Conservation (phyloP, 2,888 invertebrate species). For the Galerucella pusilla region DNA sequence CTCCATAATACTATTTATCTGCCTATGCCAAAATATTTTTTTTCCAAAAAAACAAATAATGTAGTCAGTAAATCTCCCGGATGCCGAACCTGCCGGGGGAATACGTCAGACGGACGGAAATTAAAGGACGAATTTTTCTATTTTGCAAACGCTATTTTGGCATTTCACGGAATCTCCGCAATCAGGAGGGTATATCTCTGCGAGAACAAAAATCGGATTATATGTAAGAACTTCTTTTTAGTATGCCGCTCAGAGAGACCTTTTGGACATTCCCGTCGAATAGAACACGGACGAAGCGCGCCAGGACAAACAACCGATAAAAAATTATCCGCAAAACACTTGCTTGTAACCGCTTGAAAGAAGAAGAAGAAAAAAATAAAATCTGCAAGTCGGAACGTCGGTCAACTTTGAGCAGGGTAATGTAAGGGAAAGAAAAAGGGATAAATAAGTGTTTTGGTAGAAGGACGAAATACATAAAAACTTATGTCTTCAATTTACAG, state of each 20-base stretch:
- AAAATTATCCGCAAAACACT: constrained; percentile 9
- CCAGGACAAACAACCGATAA: constrained; percentile 8
- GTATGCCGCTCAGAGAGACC: constrained; percentile 14
- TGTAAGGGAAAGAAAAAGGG: neutral
- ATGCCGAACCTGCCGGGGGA: constrained; percentile 1
- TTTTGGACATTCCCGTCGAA: neutral
- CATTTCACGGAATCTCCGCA: constrained; percentile 9
- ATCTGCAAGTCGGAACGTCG: neutral
- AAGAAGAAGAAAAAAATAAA: neutral
- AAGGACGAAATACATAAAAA: neutral
- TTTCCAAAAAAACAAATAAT: neutral
- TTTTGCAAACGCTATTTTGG: constrained; percentile 3
- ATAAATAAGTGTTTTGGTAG: neutral
- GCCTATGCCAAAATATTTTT: neutral
- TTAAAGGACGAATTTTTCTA: constrained; percentile 7
- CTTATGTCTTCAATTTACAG: neutral
- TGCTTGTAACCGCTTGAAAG: neutral
- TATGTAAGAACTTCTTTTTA: neutral
- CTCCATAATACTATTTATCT: too few relatives aligned
- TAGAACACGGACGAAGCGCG: neutral
- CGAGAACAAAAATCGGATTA: constrained; percentile 14
- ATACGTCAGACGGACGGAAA: constrained; percentile 11
- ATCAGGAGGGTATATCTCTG: constrained; percentile 18
- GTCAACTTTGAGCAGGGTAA: neutral
- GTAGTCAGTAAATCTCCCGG: neutral